Evolutionary conservation across 2,113 vertebrate species (phyloP), one percentile per base, ranked within the genome.

Genomic region (Rhinogobius similis): DNA sequence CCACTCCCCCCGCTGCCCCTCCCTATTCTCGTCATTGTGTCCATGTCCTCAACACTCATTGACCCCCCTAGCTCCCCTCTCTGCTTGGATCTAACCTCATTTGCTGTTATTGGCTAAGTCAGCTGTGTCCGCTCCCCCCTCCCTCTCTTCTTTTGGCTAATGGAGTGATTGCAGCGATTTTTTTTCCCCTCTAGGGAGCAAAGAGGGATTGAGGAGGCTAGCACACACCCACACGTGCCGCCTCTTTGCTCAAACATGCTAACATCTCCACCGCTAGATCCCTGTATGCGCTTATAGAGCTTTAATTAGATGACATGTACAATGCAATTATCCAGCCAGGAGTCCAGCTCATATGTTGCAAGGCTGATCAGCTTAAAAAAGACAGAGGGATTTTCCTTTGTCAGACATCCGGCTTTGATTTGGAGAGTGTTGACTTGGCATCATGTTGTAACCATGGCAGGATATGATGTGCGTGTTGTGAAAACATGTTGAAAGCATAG

Each of bases 61-160:
- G 84, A 82, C 78, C 32, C 29, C 46, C 56, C 67, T 27, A 24
- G 65, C 68, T 74, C 77, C 52, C 75, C 79, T 74, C 78, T 76
- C 68, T 77, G 76, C 79, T 86, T 65, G 76, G 85, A 86, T 85
- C 90, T 91, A 90, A 91, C 91, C 88, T 90, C 85, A 90, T 93
- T 92, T 91, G 90, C 86, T 86, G 88, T 92, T 91, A 93, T 92
- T 92, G 90, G 91, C 86, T 74, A 90, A 87, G 89, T 92, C 90
- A 91, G 91, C 89, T 91, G 86, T 84, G 88, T 81, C 80, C 79
- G 53, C 44, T 69, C 72, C 73, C 74, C 77, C 78, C 82, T 77
- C 72, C 78, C 62, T 78, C 65, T 69, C 76, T 70, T 41, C 83
- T 83, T 87, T 84, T 84, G 41, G 32, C 88, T 90, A 91, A 92